Percentiles rank a stretch among this genome's conserved stretches.
Evolutionary conservation across 2,797 vertebrate genomes (phyloP).

Genomic region (Streptopelia turtur): DNA sequence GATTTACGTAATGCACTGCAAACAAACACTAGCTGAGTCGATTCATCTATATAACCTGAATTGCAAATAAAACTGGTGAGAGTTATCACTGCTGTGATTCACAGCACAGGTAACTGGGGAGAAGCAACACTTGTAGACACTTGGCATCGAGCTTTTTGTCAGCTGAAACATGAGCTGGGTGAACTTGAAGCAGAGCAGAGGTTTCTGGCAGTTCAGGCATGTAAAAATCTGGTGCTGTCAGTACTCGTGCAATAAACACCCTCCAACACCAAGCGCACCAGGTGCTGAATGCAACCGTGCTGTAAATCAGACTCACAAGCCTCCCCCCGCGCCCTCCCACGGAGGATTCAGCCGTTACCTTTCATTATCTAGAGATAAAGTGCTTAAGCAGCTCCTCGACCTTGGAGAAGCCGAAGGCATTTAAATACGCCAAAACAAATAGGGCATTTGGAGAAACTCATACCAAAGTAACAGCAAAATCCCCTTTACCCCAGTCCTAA

Average conservation of each 20-base stretch:
- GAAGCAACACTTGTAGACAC: not conserved
- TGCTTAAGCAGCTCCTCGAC: not conserved
- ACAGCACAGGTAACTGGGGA: constrained; percentile 31
- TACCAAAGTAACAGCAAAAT: not conserved
- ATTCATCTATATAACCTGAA: not conserved
- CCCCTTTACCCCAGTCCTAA: not conserved
- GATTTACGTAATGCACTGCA: constrained; percentile 4
- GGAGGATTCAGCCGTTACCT: not conserved
- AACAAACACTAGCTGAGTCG: not conserved
- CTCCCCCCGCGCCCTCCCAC: not conserved
- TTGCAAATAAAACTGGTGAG: not conserved
- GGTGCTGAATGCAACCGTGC: not conserved
- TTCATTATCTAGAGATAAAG: not conserved
- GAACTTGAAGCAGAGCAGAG: constrained; percentile 72
- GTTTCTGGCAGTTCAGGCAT: constrained; percentile 75
- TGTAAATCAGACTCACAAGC: not conserved
- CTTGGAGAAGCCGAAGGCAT: not conserved
- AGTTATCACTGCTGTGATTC: not conserved
- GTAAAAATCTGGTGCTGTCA: constrained; percentile 53
- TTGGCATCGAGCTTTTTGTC: not conserved
- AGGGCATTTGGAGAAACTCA: not conserved
- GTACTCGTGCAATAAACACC: constrained; percentile 42
- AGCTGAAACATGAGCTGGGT: constrained; percentile 11
- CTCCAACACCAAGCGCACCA: not conserved
- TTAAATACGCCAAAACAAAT: not conserved